Evolutionary conservation across 2,888 invertebrate species (phyloP).

Genomic region (Caenorhabditis becei): DNA sequence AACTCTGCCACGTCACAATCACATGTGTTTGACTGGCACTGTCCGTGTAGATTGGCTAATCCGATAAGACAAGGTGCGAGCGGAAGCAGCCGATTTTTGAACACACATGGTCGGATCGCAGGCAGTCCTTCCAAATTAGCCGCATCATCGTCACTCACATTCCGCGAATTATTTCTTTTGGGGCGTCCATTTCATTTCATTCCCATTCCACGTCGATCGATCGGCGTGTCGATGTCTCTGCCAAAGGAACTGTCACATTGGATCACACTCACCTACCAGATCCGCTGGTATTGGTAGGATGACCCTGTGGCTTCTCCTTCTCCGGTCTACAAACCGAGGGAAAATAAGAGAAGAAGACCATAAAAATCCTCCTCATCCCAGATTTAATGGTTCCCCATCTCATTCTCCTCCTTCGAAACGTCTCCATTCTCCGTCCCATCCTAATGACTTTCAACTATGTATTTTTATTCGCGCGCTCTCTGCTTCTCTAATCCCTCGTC

Average conservation of each 20-base stretch:
- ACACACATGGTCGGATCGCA: constrained; percentile 45
- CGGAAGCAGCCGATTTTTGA: constrained; percentile 60
- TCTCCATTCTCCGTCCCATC: constrained; percentile 38
- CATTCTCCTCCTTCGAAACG: constrained; percentile 25
- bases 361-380: constrained; percentile 52
- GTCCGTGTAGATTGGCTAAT: constrained; percentile 26
- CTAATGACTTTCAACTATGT: constrained; percentile 61
- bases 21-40: constrained; percentile 22
- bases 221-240: constrained; percentile 10
- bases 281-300: neutral
- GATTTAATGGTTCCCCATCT: constrained; percentile 57
- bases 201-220: too few species aligned
- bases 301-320: neutral
- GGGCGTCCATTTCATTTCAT: constrained; percentile 18
- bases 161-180: constrained; percentile 61
- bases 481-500: constrained; percentile 53
- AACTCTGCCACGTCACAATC: constrained; percentile 17
- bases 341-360: constrained; percentile 45
- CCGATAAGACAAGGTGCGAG: constrained; percentile 57
- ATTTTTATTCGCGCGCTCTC: constrained; percentile 53
- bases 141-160: constrained; percentile 58
- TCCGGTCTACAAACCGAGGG: neutral
- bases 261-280: constrained; percentile 30
- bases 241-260: constrained; percentile 54
- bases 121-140: constrained; percentile 51